phyloP scores from a whole-genome alignment of 2,888 invertebrate species.

The Hirudinaria manillensis region DNA sequence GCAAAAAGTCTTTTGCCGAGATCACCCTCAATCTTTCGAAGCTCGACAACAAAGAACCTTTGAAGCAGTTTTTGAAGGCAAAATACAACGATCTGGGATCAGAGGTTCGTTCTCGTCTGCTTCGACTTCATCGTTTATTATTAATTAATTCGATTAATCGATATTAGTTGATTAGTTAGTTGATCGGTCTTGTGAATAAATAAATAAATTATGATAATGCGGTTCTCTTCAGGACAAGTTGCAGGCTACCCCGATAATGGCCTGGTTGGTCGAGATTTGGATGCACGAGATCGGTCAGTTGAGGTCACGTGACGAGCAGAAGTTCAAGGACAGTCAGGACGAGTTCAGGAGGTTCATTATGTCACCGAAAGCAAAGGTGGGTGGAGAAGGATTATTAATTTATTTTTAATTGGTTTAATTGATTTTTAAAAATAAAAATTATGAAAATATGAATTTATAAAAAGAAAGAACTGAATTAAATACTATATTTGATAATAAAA shows the following conservation, averaged over 20 bases:
- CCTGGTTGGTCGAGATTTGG: constrained; percentile 90
- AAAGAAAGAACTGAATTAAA: too few relatives aligned
- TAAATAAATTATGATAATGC: neutral
- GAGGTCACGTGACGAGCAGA: constrained; percentile 46
- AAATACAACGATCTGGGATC: constrained; percentile 61
- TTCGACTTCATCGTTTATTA: neutral
- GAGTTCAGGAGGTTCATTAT: constrained; percentile 48
- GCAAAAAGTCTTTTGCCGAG: constrained; percentile 86
- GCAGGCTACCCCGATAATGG: constrained; percentile 81
- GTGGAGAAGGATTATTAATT: neutral
- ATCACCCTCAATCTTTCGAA: constrained; percentile 84
- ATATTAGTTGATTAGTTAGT: neutral
- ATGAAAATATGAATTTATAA: too few relatives aligned
- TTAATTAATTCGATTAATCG: too few relatives aligned
- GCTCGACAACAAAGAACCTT: constrained; percentile 71
- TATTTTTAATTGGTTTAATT: neutral
- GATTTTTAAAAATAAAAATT: neutral
- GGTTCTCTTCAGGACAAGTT: constrained; percentile 65
- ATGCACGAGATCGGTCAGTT: constrained; percentile 78
- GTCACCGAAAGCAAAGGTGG: neutral
- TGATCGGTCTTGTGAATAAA: neutral
- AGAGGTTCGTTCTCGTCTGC: too few relatives aligned
- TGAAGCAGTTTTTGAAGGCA: constrained; percentile 77
- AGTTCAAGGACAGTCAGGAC: constrained; percentile 44
- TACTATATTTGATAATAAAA: too few relatives aligned